Evolutionary conservation across 2,888 invertebrate genomes (phyloP).

Genomic region (Yponomeuta plumbellus): DNA sequence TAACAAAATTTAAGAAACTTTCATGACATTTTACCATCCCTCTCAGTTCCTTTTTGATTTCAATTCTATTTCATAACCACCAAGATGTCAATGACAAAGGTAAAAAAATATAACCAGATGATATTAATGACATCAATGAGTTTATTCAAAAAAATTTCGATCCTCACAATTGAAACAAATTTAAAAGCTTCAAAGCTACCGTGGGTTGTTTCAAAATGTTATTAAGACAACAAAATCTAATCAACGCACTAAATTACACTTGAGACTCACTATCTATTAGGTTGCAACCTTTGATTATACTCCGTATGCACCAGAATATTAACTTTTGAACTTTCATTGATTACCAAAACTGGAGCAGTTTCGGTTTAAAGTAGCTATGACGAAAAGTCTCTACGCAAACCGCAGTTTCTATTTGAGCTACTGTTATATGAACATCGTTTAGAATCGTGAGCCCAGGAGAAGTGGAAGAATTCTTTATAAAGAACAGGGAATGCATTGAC

Average conservation of each 20-base stretch:
- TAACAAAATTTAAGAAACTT: too few species aligned
- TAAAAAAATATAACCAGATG: too few species aligned
- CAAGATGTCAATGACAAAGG: too few species aligned
- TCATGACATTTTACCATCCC: too few species aligned
- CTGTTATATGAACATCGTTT: conserved; percentile 19
- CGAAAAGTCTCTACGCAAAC: not conserved
- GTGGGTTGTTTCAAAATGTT: too few species aligned
- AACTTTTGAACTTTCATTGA: conserved; percentile 12
- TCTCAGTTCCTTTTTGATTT: too few species aligned
- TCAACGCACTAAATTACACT: not conserved
- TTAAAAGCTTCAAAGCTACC: too few species aligned
- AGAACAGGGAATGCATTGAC: conserved; percentile 44
- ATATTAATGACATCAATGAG: too few species aligned
- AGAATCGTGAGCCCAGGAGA: conserved; percentile 40
- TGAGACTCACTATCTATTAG: not conserved
- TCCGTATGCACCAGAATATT: not conserved
- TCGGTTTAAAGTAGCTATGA: not conserved
- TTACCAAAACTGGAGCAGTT: not conserved
- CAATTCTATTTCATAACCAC: too few species aligned
- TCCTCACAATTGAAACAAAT: too few species aligned
- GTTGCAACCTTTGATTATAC: conserved; percentile 12
- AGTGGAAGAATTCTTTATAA: conserved; percentile 29
- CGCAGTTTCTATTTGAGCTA: not conserved
- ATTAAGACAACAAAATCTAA: not conserved
- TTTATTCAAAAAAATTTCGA: too few species aligned